A percentile compares a stretch with the other conserved stretches of the same genome.
These are phyloP conservation scores for Hecatera dysodea DNA, from an alignment of 2,888 invertebrate species.

Conservation along the genomic window DNA sequence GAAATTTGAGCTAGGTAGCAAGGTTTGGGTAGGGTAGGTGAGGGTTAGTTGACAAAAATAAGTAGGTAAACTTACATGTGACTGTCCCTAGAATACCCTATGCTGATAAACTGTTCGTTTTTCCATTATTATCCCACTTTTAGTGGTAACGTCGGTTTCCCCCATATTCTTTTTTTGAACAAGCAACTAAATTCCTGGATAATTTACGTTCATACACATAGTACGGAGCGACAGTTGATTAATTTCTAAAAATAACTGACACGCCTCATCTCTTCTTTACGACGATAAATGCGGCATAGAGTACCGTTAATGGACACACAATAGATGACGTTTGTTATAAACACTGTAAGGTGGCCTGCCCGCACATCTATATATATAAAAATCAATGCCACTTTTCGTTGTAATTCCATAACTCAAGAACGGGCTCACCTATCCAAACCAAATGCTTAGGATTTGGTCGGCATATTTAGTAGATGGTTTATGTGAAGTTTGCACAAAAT, in stretches of 20 bases:
- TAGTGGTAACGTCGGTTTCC: too few species aligned
- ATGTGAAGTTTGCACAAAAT: too few species aligned
- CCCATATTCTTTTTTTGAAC: background rate
- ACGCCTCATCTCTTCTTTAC: slow-evolving; percentile 10
- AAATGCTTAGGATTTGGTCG: too few species aligned
- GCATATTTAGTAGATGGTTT: too few species aligned
- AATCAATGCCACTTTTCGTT: too few species aligned
- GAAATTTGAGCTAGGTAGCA: background rate
- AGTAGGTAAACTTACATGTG: too few species aligned
- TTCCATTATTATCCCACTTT: background rate
- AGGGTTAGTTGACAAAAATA: too few species aligned
- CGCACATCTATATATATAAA: too few species aligned
- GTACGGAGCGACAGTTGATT: slow-evolving; percentile 1
- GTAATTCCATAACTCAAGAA: too few species aligned
- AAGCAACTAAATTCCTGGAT: background rate
- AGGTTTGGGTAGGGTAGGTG: background rate
- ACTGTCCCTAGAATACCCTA: too few species aligned
- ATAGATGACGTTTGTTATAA: slow-evolving; percentile 9
- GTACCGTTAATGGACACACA: slow-evolving; percentile 18
- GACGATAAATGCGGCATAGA: slow-evolving; percentile 25
- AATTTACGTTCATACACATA: background rate
- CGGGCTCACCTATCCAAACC: too few species aligned
- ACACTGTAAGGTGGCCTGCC: background rate
- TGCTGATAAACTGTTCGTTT: too few species aligned
- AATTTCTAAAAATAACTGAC: slow-evolving; percentile 22